Conservation (phyloP, 2,113 vertebrate species). For the Ursus arctos region DNA sequence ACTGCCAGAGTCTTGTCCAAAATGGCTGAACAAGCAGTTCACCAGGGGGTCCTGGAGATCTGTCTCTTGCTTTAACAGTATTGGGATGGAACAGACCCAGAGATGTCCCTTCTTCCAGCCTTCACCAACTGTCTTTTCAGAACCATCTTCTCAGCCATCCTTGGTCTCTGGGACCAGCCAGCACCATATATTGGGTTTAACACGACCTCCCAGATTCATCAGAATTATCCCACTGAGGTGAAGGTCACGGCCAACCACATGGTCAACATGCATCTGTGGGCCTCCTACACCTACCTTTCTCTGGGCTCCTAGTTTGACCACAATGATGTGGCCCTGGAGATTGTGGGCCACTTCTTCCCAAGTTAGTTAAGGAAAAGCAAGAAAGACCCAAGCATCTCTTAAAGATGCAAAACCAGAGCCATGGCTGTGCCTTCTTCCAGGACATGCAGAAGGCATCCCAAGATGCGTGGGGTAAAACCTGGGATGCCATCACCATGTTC, state of each 20-base stretch:
- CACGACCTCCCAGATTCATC: not conserved
- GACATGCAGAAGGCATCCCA: not conserved
- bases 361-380: not conserved
- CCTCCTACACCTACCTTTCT: not conserved
- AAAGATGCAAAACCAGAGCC: not conserved
- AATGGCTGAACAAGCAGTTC: not conserved
- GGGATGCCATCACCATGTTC: not conserved
- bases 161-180: not conserved
- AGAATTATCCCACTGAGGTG: not conserved
- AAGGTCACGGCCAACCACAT: not conserved
- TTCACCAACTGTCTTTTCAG: not conserved
- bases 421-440: not conserved
- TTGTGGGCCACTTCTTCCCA: not conserved
- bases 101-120: not conserved
- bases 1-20: not conserved
- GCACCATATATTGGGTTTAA: not conserved
- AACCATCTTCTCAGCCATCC: not conserved
- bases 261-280: not conserved
- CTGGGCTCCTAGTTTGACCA: not conserved
- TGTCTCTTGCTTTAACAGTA: not conserved
- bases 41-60: not conserved
- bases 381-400: not conserved
- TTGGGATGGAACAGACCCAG: not conserved
- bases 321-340: not conserved
- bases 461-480: not conserved